Percentiles rank a stretch among this genome's conserved stretches.
Conservation (phyloP, 2,888 invertebrate species). For the Ferrisia virgata region DNA sequence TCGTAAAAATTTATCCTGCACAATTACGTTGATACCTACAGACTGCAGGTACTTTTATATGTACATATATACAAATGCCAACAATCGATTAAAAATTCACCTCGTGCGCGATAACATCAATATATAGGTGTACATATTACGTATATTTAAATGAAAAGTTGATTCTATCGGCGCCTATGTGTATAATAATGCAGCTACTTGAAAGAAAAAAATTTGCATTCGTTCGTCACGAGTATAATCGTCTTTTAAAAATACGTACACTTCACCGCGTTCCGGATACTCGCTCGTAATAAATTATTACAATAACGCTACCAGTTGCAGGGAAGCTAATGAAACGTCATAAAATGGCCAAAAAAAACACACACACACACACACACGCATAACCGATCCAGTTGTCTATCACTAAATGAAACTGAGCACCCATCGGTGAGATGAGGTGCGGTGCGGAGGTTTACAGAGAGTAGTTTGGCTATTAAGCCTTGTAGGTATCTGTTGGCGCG, state of each 20-base stretch:
- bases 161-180: neutral
- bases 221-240: neutral
- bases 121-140: neutral
- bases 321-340: neutral
- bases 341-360: neutral
- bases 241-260: neutral
- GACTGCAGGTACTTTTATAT: too few relatives aligned
- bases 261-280: neutral
- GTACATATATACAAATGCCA: too few relatives aligned
- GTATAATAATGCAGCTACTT: too few relatives aligned
- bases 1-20: neutral
- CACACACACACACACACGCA: neutral
- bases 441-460: neutral
- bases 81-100: neutral
- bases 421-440: too few relatives aligned
- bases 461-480: neutral
- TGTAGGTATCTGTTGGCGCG: neutral
- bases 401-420: neutral
- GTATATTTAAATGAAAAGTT: too few relatives aligned
- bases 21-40: neutral
- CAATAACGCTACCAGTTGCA: neutral
- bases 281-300: neutral
- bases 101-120: neutral
- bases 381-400: neutral
- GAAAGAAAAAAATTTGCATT: neutral